These are phyloP conservation scores for Yponomeuta sedellus DNA, from an alignment of 2,888 invertebrate species.

Conservation along the genomic window DNA sequence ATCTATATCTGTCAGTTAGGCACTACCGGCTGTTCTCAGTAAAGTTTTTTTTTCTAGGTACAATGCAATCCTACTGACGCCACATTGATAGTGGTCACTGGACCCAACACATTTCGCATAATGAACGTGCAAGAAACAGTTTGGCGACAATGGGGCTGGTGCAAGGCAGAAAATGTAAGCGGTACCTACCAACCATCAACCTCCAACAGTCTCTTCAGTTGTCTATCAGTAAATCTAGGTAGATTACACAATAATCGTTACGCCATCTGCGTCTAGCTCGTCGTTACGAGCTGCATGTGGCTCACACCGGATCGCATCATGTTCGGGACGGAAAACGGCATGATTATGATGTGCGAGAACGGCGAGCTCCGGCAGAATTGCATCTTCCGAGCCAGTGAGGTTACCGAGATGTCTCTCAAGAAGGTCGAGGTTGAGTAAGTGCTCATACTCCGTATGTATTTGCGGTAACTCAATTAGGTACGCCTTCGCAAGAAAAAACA, in stretches of 20 bases:
- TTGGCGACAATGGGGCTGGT: constrained; percentile 89
- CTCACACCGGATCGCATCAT: constrained; percentile 88
- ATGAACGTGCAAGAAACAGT: constrained; percentile 86
- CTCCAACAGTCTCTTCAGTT: neutral
- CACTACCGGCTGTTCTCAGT: neutral
- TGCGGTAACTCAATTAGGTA: neutral
- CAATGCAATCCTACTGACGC: constrained; percentile 86
- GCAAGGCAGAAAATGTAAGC: constrained; percentile 83
- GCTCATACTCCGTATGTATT: neutral
- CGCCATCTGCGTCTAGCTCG: constrained; percentile 55
- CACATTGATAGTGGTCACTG: constrained; percentile 82
- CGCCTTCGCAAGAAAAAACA: too few species aligned
- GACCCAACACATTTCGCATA: constrained; percentile 81
- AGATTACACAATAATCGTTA: neutral
- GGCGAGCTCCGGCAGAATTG: constrained; percentile 85
- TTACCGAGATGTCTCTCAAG: constrained; percentile 78
- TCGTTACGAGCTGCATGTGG: constrained; percentile 87
- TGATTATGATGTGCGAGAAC: constrained; percentile 87
- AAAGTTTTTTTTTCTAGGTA: constrained; percentile 64
- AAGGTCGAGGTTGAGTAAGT: constrained; percentile 75
- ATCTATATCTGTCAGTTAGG: too few species aligned
- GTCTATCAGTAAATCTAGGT: neutral
- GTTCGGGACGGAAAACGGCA: constrained; percentile 86
- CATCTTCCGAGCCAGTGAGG: constrained; percentile 78
- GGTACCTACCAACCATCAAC: neutral